phyloP scores from a whole-genome alignment of 2,888 invertebrate genomes.

The Ennomos quercinarius region DNA sequence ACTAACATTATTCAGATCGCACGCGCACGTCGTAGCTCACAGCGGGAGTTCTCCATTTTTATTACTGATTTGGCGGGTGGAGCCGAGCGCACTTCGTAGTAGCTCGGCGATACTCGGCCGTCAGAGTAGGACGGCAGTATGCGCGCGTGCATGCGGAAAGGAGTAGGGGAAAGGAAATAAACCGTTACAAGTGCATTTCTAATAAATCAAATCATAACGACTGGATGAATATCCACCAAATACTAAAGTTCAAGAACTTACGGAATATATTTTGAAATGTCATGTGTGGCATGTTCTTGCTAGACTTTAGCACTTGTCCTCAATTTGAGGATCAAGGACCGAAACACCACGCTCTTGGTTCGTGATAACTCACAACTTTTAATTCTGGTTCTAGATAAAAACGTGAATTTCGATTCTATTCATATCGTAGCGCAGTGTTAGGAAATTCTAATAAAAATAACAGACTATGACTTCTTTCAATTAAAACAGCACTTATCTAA shows the following conservation, averaged over 20 bases:
- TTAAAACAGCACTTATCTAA: background rate
- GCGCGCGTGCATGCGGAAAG: too few relatives aligned
- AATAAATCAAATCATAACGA: too few relatives aligned
- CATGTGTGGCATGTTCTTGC: constrained; percentile 31
- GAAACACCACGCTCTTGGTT: constrained; percentile 29
- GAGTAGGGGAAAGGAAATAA: too few relatives aligned
- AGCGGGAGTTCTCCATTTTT: too few relatives aligned
- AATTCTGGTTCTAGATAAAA: constrained; percentile 12
- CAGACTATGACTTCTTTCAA: background rate
- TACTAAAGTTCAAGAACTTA: constrained; percentile 32
- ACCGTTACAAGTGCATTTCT: too few relatives aligned
- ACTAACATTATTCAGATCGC: too few relatives aligned
- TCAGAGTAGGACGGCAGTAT: too few relatives aligned
- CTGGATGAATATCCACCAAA: too few relatives aligned
- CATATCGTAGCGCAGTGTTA: background rate
- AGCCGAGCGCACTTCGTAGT: too few relatives aligned
- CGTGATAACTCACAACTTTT: constrained; percentile 25
- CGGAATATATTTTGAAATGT: constrained; percentile 23
- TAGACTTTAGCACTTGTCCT: constrained; percentile 38
- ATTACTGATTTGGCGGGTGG: too few relatives aligned
- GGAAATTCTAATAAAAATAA: background rate
- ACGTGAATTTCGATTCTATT: constrained; percentile 18
- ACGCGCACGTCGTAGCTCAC: too few relatives aligned
- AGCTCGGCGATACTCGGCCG: too few relatives aligned
- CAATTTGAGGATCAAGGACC: constrained; percentile 37